A percentile compares a stretch with the other conserved stretches of the same genome.
These are phyloP conservation scores for Crematogaster levior DNA, from an alignment of 2,888 invertebrate species.

Conservation along the genomic window DNA sequence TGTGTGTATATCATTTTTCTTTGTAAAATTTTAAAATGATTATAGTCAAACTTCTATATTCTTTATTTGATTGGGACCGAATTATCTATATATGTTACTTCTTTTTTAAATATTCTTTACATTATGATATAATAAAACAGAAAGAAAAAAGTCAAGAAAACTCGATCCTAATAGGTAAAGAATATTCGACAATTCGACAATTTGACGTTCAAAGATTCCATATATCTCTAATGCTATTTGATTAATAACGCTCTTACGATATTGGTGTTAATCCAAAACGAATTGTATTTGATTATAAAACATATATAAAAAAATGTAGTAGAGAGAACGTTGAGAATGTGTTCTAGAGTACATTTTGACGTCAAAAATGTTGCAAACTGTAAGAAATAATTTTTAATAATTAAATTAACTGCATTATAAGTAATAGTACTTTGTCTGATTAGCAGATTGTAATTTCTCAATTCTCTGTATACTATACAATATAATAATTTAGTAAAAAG, in stretches of 20 bases:
- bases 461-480: no score
- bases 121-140: neutral
- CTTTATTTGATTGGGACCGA: neutral
- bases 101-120: neutral
- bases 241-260: neutral
- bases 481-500: no score
- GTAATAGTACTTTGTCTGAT: no score
- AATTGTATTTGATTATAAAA: neutral
- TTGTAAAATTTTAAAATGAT: neutral
- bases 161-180: neutral
- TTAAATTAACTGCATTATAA: neutral
- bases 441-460: no score
- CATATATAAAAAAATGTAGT: neutral
- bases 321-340: neutral
- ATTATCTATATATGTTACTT: neutral
- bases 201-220: no score
- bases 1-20: neutral
- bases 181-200: no score
- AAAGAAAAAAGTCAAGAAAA: neutral
- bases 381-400: neutral
- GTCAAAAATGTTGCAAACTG: conserved; percentile 16
- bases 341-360: conserved; percentile 2
- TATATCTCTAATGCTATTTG: neutral
- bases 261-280: conserved; percentile 16
- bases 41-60: neutral